Conservation (phyloP, 1,140 invertebrate species). For the Aphidius gifuensis region DNA sequence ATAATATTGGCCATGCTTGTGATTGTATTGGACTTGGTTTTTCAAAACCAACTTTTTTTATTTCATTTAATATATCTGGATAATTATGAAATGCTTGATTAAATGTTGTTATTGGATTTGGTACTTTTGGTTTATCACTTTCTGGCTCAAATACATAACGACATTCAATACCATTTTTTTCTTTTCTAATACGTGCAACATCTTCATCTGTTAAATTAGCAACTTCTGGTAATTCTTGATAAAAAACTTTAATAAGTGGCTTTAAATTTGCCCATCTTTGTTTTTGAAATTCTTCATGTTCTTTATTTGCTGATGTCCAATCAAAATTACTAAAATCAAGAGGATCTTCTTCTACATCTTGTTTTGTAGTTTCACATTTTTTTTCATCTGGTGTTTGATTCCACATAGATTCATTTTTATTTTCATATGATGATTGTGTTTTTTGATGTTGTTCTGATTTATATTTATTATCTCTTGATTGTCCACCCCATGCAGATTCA, state of each 20-base stretch:
- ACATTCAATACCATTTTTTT: slow-evolving; percentile 75
- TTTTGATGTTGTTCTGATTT: too few relatives aligned
- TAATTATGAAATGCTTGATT: slow-evolving; percentile 70
- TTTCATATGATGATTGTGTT: background rate
- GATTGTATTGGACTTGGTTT: slow-evolving; percentile 87
- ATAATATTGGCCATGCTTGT: slow-evolving; percentile 85
- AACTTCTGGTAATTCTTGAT: slow-evolving; percentile 73
- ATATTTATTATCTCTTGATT: too few relatives aligned
- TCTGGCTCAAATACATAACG: slow-evolving; percentile 50
- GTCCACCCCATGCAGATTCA: too few relatives aligned
- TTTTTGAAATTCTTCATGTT: slow-evolving; percentile 56
- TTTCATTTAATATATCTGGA: slow-evolving; percentile 65
- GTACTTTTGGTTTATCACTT: slow-evolving; percentile 57
- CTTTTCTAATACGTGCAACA: slow-evolving; percentile 60
- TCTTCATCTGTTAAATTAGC: slow-evolving; percentile 62
- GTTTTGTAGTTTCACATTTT: background rate
- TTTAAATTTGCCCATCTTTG: slow-evolving; percentile 64
- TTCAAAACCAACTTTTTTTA: slow-evolving; percentile 77
- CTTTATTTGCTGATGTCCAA: slow-evolving; percentile 42
- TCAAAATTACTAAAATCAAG: slow-evolving; percentile 39
- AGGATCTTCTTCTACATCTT: slow-evolving; percentile 24
- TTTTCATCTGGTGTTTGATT: slow-evolving; percentile 1
- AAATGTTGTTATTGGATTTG: slow-evolving; percentile 82
- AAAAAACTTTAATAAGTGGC: slow-evolving; percentile 78
- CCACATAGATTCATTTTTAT: slow-evolving; percentile 16